A percentile compares a stretch with the other conserved stretches of the same genome.
Conservation (phyloP, 2,113 vertebrate species). For the Coptodon rendalli region DNA sequence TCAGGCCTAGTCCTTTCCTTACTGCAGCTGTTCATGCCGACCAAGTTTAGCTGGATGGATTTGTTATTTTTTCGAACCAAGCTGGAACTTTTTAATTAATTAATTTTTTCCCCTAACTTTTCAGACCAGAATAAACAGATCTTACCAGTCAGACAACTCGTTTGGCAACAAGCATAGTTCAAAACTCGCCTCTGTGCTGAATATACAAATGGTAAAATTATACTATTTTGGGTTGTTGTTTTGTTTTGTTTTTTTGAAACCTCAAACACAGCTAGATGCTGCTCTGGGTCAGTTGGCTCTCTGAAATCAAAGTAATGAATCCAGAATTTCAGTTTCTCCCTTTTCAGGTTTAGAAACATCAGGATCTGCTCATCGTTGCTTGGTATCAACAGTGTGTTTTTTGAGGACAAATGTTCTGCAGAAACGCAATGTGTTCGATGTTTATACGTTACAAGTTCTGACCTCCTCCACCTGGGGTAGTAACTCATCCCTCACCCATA, state of each 20-base stretch:
- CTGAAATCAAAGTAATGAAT: background rate
- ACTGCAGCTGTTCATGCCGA: background rate
- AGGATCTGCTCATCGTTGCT: background rate
- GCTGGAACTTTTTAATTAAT: background rate
- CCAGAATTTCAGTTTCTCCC: background rate
- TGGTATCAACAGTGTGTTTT: background rate
- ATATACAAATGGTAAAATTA: background rate
- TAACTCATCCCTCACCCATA: background rate
- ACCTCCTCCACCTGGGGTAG: background rate
- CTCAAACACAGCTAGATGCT: background rate
- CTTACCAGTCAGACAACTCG: background rate
- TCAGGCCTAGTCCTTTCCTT: background rate
- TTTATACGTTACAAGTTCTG: background rate
- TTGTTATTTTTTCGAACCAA: fast-evolving
- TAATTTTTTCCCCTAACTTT: background rate
- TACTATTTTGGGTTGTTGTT: background rate
- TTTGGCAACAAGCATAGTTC: background rate
- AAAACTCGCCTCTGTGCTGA: background rate
- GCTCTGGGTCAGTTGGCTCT: background rate
- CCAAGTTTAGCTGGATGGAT: background rate
- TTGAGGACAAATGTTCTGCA: background rate
- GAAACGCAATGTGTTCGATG: background rate
- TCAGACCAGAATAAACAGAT: background rate
- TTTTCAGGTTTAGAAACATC: background rate
- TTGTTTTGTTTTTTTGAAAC: fast-evolving